Evolutionary conservation across 2,113 vertebrate species (phyloP), one percentile per base, ranked within the genome.

Genomic region (Callipepla californica): DNA sequence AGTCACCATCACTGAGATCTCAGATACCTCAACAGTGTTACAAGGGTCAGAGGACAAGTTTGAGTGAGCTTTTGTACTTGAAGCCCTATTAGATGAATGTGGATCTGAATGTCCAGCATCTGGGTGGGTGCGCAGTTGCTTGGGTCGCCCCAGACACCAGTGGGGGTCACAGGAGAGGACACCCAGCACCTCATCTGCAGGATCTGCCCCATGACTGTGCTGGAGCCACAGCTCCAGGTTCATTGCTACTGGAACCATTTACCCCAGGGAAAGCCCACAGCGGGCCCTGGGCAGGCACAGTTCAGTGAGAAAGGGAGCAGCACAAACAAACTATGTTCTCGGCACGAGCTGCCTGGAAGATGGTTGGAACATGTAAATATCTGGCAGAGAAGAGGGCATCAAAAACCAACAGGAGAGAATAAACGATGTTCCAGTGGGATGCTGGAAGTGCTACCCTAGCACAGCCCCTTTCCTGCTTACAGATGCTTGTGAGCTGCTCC

Each of bases 291-390:
- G 74, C 61, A 19, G 47, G 32, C 73, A 59, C 34, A 32, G 44
- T 3, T 1, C 0, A 0, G 7, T 26, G 42, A 30, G 28, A 65
- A 44, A 59, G 30, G 21, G 48, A 65, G 45, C 34, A 36, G 57
- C 38, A 36, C 13, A 32, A 80, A 50, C 66, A 93, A 72, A 65
- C 36, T 38, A 7, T 55, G 51, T 44, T 86, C 65, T 47, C 73
- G 84, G 45, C 42, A 57, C 32, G 65, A 74, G 89, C 45, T 67
- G 76, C 83, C 67, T 86, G 76, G 77, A 18, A 66, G 75, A 66
- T 2, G 8, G 42, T 57, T 7, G 38, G 12, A 51, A 75, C 13
- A 10, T 57, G 59, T 76, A 25, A 6, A 6, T 7, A 20, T 16
- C 0, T 0, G 21, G 32, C 10, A 48, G 34, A 51, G 28, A 61